phyloP scores from a whole-genome alignment of 2,888 invertebrate species.

The Thalpophila matura region DNA sequence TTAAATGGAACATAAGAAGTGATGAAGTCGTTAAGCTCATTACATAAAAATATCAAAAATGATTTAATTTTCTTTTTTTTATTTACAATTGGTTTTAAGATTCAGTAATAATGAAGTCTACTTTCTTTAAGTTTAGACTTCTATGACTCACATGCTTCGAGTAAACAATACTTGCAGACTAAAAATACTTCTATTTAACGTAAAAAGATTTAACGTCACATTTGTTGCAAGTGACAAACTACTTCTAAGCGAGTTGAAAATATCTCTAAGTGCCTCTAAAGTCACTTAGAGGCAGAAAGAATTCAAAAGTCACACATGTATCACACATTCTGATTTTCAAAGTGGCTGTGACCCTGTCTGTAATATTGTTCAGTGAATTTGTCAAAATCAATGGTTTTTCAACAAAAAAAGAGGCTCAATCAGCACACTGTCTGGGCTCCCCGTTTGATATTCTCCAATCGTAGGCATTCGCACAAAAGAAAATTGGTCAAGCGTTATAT shows the following conservation, averaged over 20 bases:
- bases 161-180: not conserved
- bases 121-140: not conserved
- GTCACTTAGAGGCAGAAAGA: conserved; percentile 15
- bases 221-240: conserved; percentile 25
- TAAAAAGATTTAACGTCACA: conserved; percentile 20
- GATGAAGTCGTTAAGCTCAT: no score
- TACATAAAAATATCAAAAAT: no score
- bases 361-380: conserved; percentile 79
- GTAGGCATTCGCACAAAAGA: conserved; percentile 87
- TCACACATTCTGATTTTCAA: conserved; percentile 46
- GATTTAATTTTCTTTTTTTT: no score
- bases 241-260: conserved; percentile 41
- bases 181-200: conserved; percentile 7
- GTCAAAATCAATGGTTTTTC: conserved; percentile 82
- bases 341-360: conserved; percentile 52
- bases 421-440: conserved; percentile 78
- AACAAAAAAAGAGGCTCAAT: conserved; percentile 83
- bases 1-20: no score
- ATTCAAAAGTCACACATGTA: conserved; percentile 47
- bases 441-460: conserved; percentile 87
- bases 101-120: no score
- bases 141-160: not conserved
- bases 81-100: no score
- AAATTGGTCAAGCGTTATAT: conserved; percentile 90
- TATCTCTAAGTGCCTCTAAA: conserved; percentile 9